Evolutionary conservation across 2,113 vertebrate genomes (phyloP).

Genomic region (Symphodus melops): DNA sequence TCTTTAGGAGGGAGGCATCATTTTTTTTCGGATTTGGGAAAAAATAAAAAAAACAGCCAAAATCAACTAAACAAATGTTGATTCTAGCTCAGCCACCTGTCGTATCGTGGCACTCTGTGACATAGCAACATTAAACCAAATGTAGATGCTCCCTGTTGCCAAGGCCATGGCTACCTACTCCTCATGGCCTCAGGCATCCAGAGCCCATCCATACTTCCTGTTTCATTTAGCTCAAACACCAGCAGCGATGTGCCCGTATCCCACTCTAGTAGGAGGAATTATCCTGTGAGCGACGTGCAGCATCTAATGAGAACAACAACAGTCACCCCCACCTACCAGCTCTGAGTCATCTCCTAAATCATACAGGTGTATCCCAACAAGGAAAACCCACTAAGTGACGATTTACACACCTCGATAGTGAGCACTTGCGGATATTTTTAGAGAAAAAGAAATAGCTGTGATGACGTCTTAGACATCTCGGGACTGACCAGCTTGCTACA

Average conservation of each 20-base stretch:
- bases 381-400: constrained; percentile 29
- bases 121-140: constrained; percentile 50
- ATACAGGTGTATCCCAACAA: constrained; percentile 69
- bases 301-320: constrained; percentile 53
- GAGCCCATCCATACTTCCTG: constrained; percentile 61
- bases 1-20: too few species aligned
- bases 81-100: constrained; percentile 72
- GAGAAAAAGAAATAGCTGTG: not conserved
- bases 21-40: constrained; percentile 14
- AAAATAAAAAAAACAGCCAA: constrained; percentile 56
- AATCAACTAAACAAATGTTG: constrained; percentile 49
- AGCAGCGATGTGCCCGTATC: constrained; percentile 2
- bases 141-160: constrained; percentile 71
- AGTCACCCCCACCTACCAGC: constrained; percentile 65
- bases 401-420: constrained; percentile 34
- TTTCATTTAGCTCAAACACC: constrained; percentile 49
- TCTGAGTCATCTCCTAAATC: constrained; percentile 76
- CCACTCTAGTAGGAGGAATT: constrained; percentile 42
- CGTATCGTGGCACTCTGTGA: constrained; percentile 31
- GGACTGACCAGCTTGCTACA: constrained; percentile 3
- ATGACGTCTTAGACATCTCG: constrained; percentile 28
- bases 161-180: constrained; percentile 37
- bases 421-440: constrained; percentile 18
- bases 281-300: constrained; percentile 39
- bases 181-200: constrained; percentile 18